Evolutionary conservation across 2,113 vertebrate genomes (phyloP).

Genomic region (Misgurnus mizolepis): DNA sequence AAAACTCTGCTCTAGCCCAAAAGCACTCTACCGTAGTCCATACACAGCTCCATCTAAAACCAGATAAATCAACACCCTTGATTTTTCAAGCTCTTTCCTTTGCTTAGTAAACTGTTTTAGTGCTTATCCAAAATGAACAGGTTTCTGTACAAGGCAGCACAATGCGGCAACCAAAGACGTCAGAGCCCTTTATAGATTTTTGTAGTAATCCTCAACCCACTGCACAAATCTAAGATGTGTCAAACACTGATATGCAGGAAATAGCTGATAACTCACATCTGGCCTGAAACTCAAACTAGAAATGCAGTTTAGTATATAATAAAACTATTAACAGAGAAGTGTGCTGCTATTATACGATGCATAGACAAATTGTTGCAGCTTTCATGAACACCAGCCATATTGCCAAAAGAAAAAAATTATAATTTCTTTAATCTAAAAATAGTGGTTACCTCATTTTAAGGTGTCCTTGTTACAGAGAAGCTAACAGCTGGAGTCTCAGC

Average conservation of each 20-base stretch:
- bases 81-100: neutral
- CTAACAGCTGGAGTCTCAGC: too few relatives aligned
- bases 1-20: neutral
- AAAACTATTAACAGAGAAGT: neutral
- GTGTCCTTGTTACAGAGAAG: too few relatives aligned
- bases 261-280: constrained; percentile 19
- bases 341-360: neutral
- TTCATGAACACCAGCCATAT: neutral
- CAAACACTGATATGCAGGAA: constrained; percentile 29
- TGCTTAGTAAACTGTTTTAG: constrained; percentile 19
- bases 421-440: neutral
- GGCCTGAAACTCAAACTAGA: constrained; percentile 3
- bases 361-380: neutral
- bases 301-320: neutral
- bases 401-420: neutral
- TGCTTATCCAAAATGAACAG: constrained; percentile 23
- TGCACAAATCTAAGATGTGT: constrained; percentile 34
- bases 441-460: too few relatives aligned
- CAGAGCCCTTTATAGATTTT: constrained; percentile 36
- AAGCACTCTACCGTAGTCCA: neutral
- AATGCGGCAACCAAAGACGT: constrained; percentile 2
- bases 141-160: constrained; percentile 9
- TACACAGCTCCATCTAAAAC: neutral
- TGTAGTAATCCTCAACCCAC: constrained; percentile 28
- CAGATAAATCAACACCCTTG: neutral